These are phyloP conservation scores for Cervus canadensis DNA, from an alignment of 2,113 vertebrate genomes.

Conservation along the genomic window DNA sequence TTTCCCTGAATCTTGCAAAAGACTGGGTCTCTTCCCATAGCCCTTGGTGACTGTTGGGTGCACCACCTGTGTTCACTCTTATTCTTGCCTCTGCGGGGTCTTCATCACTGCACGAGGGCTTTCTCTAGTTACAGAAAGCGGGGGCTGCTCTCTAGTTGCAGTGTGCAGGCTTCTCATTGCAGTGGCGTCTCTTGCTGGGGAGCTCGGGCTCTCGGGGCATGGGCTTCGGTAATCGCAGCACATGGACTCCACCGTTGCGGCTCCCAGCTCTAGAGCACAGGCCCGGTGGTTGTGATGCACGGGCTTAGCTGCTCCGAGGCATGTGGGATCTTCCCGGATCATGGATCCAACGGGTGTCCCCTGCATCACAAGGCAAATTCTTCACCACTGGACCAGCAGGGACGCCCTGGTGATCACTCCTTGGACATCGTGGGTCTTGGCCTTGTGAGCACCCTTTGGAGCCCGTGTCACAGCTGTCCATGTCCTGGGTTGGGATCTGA, in stretches of 20 bases:
- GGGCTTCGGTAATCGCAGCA: background rate
- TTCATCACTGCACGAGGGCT: background rate
- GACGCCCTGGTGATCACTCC: background rate
- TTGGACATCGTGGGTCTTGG: background rate
- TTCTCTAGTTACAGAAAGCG: background rate
- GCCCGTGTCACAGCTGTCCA: accelerated
- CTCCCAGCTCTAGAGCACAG: background rate
- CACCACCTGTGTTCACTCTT: accelerated
- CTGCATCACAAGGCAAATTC: background rate
- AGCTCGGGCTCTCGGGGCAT: background rate
- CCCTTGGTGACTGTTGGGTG: background rate
- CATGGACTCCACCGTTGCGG: background rate
- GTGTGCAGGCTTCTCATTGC: background rate
- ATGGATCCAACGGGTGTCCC: background rate
- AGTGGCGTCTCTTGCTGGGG: background rate
- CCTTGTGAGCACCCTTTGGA: background rate
- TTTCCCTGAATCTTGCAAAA: background rate
- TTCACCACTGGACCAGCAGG: background rate
- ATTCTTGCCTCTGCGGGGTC: background rate
- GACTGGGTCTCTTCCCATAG: background rate
- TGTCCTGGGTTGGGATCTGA: background rate
- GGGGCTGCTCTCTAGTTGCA: background rate
- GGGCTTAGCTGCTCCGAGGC: background rate
- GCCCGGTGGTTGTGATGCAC: accelerated
- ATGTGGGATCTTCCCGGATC: background rate